phyloP scores from a whole-genome alignment of 2,888 invertebrate genomes.

The Ormyrus nitidulus region DNA sequence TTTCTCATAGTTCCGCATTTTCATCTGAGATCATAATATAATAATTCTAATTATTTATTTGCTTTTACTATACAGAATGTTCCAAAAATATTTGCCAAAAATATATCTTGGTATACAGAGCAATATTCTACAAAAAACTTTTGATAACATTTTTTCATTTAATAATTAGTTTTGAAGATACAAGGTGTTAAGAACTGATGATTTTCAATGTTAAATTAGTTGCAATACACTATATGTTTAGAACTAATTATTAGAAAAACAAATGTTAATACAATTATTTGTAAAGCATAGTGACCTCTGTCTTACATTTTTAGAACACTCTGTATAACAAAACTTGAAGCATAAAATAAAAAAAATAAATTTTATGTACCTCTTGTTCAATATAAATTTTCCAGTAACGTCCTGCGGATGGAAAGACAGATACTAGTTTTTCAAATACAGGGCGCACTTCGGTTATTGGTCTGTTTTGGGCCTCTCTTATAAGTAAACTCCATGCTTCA shows the following conservation, averaged over 20 bases:
- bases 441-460: conserved; percentile 92
- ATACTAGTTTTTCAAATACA: conserved; percentile 95
- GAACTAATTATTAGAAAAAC: too few species aligned
- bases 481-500: conserved; percentile 97
- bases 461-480: conserved; percentile 93
- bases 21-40: conserved; percentile 86
- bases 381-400: conserved; percentile 99
- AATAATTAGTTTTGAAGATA: conserved; percentile 57
- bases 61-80: too few species aligned
- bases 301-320: too few species aligned
- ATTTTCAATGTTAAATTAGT: too few species aligned
- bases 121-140: conserved; percentile 7
- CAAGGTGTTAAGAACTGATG: neutral
- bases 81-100: too few species aligned
- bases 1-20: conserved; percentile 96
- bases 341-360: neutral
- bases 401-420: conserved; percentile 96
- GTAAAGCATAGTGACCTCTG: too few species aligned
- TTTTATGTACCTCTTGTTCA: conserved; percentile 89
- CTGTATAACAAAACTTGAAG: neutral
- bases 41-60: too few species aligned
- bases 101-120: neutral
- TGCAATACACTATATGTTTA: too few species aligned
- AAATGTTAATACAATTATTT: too few species aligned
- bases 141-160: neutral